Evolutionary conservation across 2,888 invertebrate genomes (phyloP), one percentile per base, ranked within the genome.

Genomic region (Carcina quercana): DNA sequence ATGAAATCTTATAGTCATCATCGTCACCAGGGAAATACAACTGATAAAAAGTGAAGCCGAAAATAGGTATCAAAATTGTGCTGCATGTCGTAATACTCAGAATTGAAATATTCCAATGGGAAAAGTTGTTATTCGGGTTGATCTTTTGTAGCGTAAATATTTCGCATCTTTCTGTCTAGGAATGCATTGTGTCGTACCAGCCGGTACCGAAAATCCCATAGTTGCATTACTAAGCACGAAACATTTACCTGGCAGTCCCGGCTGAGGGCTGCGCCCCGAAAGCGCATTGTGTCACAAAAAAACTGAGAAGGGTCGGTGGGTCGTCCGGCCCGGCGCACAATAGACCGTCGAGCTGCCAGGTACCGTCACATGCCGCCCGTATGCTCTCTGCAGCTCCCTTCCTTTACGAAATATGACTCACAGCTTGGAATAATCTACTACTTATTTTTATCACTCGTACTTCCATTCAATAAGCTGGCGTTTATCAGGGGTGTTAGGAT

Each of bases 251-350:
- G 82, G 53, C 55, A 43, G 42, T 46, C 47, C 53, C 59, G 58
- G 47, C 40, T 53, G 21, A 61, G 74, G 75, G 69, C 63, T 61
- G 67, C 60, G 56, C 62, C 55, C 63, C 65, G 62, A 60, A 59
- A 59, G 59, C 66, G 63, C 57, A 69, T 72, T 72, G 74, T 72
- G 50, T 50, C 54, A 58, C 55, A 72, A 82, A 80, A 29, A 82
- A 82, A 78, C 56, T 54, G 66, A 65, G 65, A 64, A 78, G 79
- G 82, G 80, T 75, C 76, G 67, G 50, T 46, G 47, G 50, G n/a
- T n/a, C n/a, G n/a, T n/a, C n/a, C n/a, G n/a, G n/a, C n/a, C n/a
- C n/a, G n/a, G 47, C 52, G 53, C 61, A 79, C 73, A 72, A 74
- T 67, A 55, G 29, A 12, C 29, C 15, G 7, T 29, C 6, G 27